A percentile compares a stretch with the other conserved stretches of the same genome.
phyloP scores from a whole-genome alignment of 1,140 invertebrate genomes.

The Hypsibius dujardini region DNA sequence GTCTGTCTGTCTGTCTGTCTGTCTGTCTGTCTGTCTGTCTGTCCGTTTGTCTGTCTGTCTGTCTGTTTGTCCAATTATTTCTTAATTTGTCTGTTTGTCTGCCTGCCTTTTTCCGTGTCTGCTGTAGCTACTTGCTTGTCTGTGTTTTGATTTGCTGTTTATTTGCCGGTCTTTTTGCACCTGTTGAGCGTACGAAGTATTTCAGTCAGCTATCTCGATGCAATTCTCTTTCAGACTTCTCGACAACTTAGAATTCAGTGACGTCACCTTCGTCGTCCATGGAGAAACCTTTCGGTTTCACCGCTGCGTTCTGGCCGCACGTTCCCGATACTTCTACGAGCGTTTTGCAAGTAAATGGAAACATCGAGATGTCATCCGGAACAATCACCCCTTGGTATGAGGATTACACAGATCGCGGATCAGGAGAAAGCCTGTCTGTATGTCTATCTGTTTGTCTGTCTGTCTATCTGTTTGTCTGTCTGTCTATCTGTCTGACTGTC shows the following conservation, averaged over 20 bases:
- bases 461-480: too few species aligned
- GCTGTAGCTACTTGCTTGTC: not conserved
- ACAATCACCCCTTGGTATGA: slow-evolving; percentile 31
- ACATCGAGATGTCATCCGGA: slow-evolving; percentile 28
- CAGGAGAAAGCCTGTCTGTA: not conserved
- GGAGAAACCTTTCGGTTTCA: too few species aligned
- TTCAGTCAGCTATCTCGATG: too few species aligned
- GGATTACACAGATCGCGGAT: not conserved
- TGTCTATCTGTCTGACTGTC: too few species aligned
- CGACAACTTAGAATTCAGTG: too few species aligned
- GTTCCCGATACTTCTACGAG: slow-evolving; percentile 35
- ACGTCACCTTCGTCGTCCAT: too few species aligned
- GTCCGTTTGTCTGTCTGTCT: not conserved
- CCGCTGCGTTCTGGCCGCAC: slow-evolving; percentile 24
- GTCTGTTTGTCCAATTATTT: not conserved
- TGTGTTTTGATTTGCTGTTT: too few species aligned
- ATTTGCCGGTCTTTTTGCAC: too few species aligned
- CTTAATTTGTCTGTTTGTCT: not conserved
- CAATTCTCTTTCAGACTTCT: too few species aligned
- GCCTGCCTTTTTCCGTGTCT: not conserved
- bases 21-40: too few species aligned
- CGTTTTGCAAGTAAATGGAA: slow-evolving; percentile 35
- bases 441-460: too few species aligned
- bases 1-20: not conserved
- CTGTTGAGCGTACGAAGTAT: not conserved